Evolutionary conservation across 1,140 invertebrate genomes (phyloP).

Genomic region (Eriocheir sinensis): DNA sequence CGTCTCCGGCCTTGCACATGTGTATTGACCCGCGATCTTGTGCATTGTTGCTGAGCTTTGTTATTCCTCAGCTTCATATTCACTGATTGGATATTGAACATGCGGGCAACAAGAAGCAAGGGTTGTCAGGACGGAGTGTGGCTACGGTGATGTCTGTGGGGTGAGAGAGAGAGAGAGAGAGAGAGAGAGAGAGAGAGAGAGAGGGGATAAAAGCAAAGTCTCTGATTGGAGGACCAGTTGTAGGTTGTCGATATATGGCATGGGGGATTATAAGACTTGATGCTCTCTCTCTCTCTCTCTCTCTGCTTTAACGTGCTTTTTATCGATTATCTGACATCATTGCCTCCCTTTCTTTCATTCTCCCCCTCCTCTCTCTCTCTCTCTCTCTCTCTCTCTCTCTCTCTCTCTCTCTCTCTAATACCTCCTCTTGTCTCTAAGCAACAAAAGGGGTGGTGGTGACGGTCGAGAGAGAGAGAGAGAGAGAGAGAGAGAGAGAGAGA

Average conservation of each 20-base stretch:
- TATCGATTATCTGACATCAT: slow-evolving; percentile 5
- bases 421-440: background rate
- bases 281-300: background rate
- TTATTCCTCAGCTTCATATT: background rate
- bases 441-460: background rate
- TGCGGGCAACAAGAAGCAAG: too few species aligned
- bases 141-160: background rate
- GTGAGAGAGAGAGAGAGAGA: background rate
- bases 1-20: too few species aligned
- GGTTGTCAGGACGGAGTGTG: too few species aligned
- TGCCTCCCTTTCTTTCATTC: background rate
- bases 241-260: slow-evolving; percentile 12
- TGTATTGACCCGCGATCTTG: too few species aligned
- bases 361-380: background rate
- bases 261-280: background rate
- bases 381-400: background rate
- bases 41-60: background rate
- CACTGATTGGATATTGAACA: background rate
- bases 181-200: slow-evolving; percentile 22
- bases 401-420: background rate
- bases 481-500: background rate
- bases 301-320: background rate
- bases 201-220: background rate
- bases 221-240: background rate
- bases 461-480: background rate